Conservation (phyloP, 2,888 invertebrate species). For the Pandemis cinnamomeana region DNA sequence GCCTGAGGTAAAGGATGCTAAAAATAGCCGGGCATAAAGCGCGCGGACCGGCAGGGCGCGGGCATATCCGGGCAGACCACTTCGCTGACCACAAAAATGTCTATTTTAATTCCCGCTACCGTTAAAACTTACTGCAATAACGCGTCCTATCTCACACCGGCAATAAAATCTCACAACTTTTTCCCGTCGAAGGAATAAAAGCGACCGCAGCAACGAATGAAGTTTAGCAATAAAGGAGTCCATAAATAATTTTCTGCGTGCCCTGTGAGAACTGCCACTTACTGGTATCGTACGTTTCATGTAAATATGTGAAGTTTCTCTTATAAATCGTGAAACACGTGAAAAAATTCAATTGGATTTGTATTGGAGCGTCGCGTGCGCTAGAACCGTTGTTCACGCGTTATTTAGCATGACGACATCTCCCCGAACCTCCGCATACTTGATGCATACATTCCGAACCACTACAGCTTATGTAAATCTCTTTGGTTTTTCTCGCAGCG, state of each 20-base stretch:
- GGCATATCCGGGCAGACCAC: conserved; percentile 53
- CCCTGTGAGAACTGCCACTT: conserved; percentile 75
- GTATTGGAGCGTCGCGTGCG: conserved; percentile 38
- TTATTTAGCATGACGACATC: conserved; percentile 66
- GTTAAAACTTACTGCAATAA: conserved; percentile 81
- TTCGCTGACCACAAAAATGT: conserved; percentile 71
- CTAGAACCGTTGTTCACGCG: conserved; percentile 56
- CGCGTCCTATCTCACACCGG: conserved; percentile 83
- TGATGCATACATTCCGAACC: conserved; percentile 60
- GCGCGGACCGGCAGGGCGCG: conserved; percentile 44
- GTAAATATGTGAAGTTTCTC: conserved; percentile 60
- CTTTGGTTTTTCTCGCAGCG: conserved; percentile 55
- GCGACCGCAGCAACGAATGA: conserved; percentile 82
- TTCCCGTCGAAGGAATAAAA: conserved; percentile 81
- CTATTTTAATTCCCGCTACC: conserved; percentile 76
- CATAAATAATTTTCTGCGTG: conserved; percentile 81
- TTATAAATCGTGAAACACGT: conserved; percentile 51
- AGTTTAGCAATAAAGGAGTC: conserved; percentile 82
- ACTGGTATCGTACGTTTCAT: conserved; percentile 60
- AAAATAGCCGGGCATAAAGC: conserved; percentile 48
- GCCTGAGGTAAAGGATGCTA: conserved; percentile 44
- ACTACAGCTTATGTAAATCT: conserved; percentile 62
- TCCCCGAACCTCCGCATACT: conserved; percentile 52
- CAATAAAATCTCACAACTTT: conserved; percentile 82
- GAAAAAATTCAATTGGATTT: conserved; percentile 47